Evolutionary conservation across 2,888 invertebrate species (phyloP), one percentile per base, ranked within the genome.

Genomic region (Sinelater perroti): DNA sequence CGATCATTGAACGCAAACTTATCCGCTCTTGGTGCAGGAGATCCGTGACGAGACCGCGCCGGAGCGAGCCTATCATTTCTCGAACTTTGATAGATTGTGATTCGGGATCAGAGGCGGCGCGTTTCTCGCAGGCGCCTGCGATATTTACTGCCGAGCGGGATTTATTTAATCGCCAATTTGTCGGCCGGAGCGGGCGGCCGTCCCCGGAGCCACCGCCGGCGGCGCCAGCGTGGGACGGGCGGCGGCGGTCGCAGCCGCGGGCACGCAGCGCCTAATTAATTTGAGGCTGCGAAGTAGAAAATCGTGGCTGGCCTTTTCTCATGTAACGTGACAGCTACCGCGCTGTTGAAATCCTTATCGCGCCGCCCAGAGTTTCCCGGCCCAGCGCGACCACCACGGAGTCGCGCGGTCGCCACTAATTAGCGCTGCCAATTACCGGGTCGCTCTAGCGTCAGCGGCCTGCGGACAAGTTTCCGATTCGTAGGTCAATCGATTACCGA

Each of bases 91-190:
- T 52, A 57, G 61, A 61, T 61, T 61, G 61, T 61, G 61, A 51
- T 57, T 57, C 40, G 16, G 35, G 54, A 47, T 57, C 57, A 57
- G 45, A 49, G 57, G 55, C 61, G 57, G 61, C 61, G 57, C 58
- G 51, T 61, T 40, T 40, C 40, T 60, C 35, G 33, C 40, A 60
- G 62, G 62, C 62, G 62, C 62, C 62, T 62, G 40, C 49, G 55
- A 55, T 50, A 62, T 60, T 62, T 60, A 62, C 60, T 40, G 55
- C 54, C 50, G 30, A 45, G 49, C 18, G 44, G 47, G 40, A 57
- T 52, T 52, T 52, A 52, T 52, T 52, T 52, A 52, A 52, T 52
- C 42, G 38, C 26, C 52, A 44, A 44, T 35, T 31, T 40, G 24
- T 40, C 14, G 4, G 16, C 7, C n/a, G 3, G 35, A 14, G 6